phyloP scores from a whole-genome alignment of 2,113 vertebrate species.

The Halcyon senegalensis region DNA sequence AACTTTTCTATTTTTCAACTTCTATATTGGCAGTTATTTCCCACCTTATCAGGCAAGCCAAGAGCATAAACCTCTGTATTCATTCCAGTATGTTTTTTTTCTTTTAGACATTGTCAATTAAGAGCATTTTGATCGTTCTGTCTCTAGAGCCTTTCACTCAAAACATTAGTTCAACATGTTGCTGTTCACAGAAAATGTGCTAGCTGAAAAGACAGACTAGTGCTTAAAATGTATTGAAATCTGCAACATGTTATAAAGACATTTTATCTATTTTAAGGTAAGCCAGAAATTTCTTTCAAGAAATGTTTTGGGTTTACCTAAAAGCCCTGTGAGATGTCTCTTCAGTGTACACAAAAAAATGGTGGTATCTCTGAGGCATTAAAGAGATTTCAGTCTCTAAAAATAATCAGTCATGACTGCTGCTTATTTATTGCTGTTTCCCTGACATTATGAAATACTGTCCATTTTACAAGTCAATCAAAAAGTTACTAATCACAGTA shows the following conservation, averaged over 20 bases:
- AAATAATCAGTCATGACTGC: not conserved
- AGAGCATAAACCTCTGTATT: not conserved
- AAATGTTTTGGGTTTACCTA: not conserved
- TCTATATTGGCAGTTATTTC: not conserved
- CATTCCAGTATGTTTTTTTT: not conserved
- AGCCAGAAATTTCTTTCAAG: not conserved
- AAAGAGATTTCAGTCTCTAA: not conserved
- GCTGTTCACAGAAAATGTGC: not conserved
- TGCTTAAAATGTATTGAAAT: not conserved
- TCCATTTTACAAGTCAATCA: not conserved
- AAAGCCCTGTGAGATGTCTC: not conserved
- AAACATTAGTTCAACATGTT: not conserved
- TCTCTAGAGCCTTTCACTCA: not conserved
- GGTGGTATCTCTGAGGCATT: not conserved
- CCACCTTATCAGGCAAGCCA: not conserved
- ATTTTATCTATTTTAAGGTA: not conserved
- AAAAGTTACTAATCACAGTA: not conserved
- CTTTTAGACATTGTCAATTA: not conserved
- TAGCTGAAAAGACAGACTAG: not conserved
- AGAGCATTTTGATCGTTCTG: not conserved
- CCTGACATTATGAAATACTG: not conserved
- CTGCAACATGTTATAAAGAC: not conserved
- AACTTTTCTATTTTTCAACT: not conserved
- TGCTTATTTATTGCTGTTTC: slow-evolving; percentile 14
- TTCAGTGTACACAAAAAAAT: not conserved